phyloP scores from a whole-genome alignment of 2,888 invertebrate species.

The Emmelina monodactyla region DNA sequence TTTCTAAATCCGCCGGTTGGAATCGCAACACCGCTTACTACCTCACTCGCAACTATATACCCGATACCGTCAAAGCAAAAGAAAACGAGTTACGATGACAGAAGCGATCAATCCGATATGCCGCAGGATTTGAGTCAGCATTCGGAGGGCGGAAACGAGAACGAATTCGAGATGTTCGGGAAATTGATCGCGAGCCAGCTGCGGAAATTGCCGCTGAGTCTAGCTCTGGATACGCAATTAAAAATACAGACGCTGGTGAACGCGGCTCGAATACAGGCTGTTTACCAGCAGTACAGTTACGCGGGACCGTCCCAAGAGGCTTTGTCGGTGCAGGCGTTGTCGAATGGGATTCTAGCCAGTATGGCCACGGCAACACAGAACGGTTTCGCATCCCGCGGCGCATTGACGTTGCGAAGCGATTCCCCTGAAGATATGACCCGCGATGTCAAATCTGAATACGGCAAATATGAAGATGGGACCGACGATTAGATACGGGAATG shows the following conservation, averaged over 20 bases:
- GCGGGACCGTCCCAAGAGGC: constrained; percentile 57
- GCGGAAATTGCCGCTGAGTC: constrained; percentile 47
- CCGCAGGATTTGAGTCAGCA: constrained; percentile 58
- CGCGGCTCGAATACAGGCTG: constrained; percentile 53
- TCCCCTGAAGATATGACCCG: constrained; percentile 47
- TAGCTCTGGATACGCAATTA: constrained; percentile 53
- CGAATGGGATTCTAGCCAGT: constrained; percentile 52
- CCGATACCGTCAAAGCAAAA: constrained; percentile 52
- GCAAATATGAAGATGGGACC: not conserved
- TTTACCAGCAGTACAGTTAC: constrained; percentile 57
- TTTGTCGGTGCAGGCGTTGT: constrained; percentile 50
- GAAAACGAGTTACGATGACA: constrained; percentile 36
- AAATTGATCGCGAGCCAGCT: constrained; percentile 56
- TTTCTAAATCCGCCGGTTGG: constrained; percentile 58
- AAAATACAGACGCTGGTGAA: constrained; percentile 57
- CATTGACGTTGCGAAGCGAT: constrained; percentile 36
- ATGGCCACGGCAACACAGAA: constrained; percentile 50
- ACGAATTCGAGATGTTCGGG: constrained; percentile 60
- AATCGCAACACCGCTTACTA: constrained; percentile 54
- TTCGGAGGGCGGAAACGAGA: constrained; percentile 52
- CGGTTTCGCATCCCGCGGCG: constrained; percentile 31
- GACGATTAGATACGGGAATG: not conserved
- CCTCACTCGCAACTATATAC: constrained; percentile 53
- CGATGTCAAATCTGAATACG: constrained; percentile 46
- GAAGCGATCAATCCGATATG: constrained; percentile 38